Conservation (phyloP, 1,140 invertebrate species). For the Physella acuta region DNA sequence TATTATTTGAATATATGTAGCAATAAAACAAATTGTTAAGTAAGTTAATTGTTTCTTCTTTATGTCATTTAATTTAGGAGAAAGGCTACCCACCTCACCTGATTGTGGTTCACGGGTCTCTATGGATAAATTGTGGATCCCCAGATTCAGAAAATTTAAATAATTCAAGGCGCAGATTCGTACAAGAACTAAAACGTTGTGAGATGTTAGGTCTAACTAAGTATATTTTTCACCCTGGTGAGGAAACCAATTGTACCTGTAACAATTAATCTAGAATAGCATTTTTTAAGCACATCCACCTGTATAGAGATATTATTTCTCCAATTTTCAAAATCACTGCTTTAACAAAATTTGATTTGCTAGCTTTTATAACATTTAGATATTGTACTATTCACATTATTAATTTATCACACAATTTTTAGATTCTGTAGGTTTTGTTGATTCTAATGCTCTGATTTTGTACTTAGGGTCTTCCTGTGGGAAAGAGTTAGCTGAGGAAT, state of each 20-base stretch:
- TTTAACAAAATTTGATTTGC: not conserved
- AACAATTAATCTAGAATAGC: not conserved
- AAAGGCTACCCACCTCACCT: conserved; percentile 42
- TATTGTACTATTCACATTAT: not conserved
- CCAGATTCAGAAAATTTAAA: conserved; percentile 57
- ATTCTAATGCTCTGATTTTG: not conserved
- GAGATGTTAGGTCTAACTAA: conserved; percentile 61
- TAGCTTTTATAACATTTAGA: not conserved
- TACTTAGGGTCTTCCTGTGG: conserved; percentile 62
- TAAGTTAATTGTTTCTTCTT: too few species aligned
- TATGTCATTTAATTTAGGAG: conserved; percentile 27
- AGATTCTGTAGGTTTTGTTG: too few species aligned
- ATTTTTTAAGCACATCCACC: not conserved
- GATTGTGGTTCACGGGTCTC: conserved; percentile 64
- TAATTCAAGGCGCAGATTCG: conserved; percentile 60
- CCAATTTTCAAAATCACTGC: not conserved
- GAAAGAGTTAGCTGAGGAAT: conserved; percentile 54
- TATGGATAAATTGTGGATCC: conserved; percentile 64
- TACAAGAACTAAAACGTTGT: conserved; percentile 63
- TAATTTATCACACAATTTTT: not conserved
- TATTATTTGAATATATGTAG: not conserved
- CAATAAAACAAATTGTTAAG: not conserved
- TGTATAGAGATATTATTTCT: not conserved
- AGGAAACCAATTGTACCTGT: too few species aligned
- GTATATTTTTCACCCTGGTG: conserved; percentile 66